phyloP scores from a whole-genome alignment of 1,140 invertebrate species.

The Marisa cornuarietis region DNA sequence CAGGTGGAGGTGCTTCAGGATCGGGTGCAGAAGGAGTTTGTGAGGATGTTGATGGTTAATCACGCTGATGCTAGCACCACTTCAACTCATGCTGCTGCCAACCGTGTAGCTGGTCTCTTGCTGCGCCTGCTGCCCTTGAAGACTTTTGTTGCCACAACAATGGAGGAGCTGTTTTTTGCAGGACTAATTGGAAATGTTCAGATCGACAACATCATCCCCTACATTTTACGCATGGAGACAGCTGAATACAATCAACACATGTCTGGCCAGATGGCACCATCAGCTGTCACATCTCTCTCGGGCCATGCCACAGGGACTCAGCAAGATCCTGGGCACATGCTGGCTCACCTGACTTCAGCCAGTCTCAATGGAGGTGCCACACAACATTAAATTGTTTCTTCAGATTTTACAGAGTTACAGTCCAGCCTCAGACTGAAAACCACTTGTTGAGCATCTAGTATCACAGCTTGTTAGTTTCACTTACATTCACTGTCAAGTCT shows the following conservation, averaged over 20 bases:
- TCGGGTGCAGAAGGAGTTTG: slow-evolving; percentile 71
- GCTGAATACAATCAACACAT: slow-evolving; percentile 64
- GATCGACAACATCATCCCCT: slow-evolving; percentile 92
- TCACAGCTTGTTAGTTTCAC: no score
- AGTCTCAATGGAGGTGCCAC: slow-evolving; percentile 7
- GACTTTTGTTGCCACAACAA: slow-evolving; percentile 78
- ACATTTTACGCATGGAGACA: slow-evolving; percentile 83
- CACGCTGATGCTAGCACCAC: not conserved
- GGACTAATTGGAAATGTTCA: slow-evolving; percentile 91
- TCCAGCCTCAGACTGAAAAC: no score
- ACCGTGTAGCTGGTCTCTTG: slow-evolving; percentile 75
- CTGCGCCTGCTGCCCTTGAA: slow-evolving; percentile 81
- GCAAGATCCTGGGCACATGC: slow-evolving; percentile 20
- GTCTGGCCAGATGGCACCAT: slow-evolving; percentile 42
- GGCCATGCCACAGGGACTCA: slow-evolving; percentile 19
- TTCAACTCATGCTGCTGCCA: slow-evolving; percentile 31
- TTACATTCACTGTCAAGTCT: no score
- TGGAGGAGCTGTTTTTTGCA: slow-evolving; percentile 93
- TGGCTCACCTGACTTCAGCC: slow-evolving; percentile 22
- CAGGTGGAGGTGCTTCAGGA: slow-evolving; percentile 79
- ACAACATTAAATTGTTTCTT: not conserved
- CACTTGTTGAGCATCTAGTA: no score
- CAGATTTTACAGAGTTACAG: no score
- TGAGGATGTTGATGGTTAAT: slow-evolving; percentile 6
- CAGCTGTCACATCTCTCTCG: slow-evolving; percentile 20